Evolutionary conservation across 2,113 vertebrate species (phyloP), one percentile per base, ranked within the genome.

Genomic region (Lampris incognitus): DNA sequence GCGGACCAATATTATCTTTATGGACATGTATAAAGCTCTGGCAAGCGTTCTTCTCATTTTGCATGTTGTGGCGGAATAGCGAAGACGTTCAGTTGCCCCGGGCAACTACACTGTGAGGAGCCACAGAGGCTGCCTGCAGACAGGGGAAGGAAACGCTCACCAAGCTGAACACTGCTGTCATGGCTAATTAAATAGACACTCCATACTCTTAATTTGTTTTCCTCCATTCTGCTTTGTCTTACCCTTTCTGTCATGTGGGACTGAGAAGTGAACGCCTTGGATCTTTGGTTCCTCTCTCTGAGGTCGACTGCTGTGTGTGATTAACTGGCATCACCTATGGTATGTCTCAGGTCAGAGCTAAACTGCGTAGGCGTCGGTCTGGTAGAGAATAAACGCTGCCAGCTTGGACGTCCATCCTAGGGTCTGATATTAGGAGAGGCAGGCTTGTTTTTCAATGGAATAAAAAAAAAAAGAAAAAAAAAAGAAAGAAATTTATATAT

Each of bases 141-240:
- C 74, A 60, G 70, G 3, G 66, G 66, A 24, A 70, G 74, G 81
- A 88, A 85, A 83, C 69, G 61, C 86, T 89, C 62, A 44, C 87
- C 89, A 89, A 59, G 79, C 50, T 51, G 24, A 88, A 60, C 76
- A 69, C 63, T 61, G 81, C 69, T 86, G 84, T 86, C 88, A 78
- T 66, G 71, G 85, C 85, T 90, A 85, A 91, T 91, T 86, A 92
- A 87, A 85, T 74, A 83, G 52, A 62, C 68, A 63, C 68, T 79
- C 46, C 59, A 54, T 86, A 71, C 78, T 62, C 73, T 81, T 64
- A 54, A 80, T 74, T 68, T 79, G 84, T 87, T 91, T 89, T 88
- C 66, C 39, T 67, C 41, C 0, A 39, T 49, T 13, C 79, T 62
- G 65, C 69, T 69, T 11, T 0, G 24, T 64, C 69, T 77, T 68